Evolutionary conservation across 2,113 vertebrate species (phyloP).

Genomic region (Channa maculata): DNA sequence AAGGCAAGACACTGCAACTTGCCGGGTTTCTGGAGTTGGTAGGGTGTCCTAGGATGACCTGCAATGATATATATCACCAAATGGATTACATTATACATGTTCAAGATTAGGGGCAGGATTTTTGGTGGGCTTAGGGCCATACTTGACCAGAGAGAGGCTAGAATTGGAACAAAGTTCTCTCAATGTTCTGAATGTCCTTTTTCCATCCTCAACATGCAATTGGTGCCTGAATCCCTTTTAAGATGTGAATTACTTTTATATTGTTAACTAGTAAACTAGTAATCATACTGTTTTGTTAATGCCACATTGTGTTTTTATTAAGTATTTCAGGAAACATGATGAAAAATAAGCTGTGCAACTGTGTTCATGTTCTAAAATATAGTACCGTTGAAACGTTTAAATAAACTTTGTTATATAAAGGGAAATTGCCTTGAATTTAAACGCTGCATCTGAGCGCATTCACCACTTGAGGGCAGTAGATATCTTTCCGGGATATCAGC

Average conservation of each 20-base stretch:
- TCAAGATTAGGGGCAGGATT: constrained; percentile 1
- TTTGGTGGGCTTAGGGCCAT: neutral
- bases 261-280: neutral
- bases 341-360: neutral
- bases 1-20: no score
- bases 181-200: neutral
- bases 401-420: constrained; percentile 29
- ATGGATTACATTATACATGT: neutral
- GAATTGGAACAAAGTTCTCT: neutral
- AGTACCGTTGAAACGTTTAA: constrained; percentile 29
- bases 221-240: neutral
- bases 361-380: neutral
- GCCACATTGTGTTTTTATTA: neutral
- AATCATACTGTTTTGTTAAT: neutral
- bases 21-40: no score
- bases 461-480: constrained; percentile 64
- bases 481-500: neutral
- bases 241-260: constrained; percentile 39
- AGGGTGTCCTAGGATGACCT: neutral
- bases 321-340: constrained; percentile 1
- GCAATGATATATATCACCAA: neutral
- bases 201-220: neutral
- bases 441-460: neutral
- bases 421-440: neutral
- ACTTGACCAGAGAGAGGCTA: neutral